Base-by-base conservation (phyloP, 2,113 vertebrate genomes). In the Anguilla japonica region DNA sequence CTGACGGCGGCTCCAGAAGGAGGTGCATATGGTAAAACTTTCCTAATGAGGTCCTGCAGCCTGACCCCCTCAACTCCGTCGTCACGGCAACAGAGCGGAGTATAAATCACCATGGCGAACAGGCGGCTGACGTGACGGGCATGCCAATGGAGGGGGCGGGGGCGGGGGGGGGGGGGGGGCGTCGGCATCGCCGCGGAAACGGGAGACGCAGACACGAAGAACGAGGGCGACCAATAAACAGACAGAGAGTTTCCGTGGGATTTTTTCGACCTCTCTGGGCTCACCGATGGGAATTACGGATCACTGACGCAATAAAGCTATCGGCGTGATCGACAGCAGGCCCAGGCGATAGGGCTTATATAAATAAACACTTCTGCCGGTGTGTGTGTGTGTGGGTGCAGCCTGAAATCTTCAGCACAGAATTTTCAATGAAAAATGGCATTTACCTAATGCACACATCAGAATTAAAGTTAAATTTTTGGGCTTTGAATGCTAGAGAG, bases 1-100 rank as follows among this genome's bases (percentile, higher is more conserved):
- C 87, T 82, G 43, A 71, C 81, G 40, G 86, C 81, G 60, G 82
- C 85, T 85, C 43, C 34, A 81, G 83, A 57, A 75, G 75, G 67
- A 81, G 0, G 53, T 63, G 85, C 84, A 85, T 87, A 84, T 79
- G 89, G 87, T 60, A 87, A 88, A 89, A 90, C 86, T 53, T 89
- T 89, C 67, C 88, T 80, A 93, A 93, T 86, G 90, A 89, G 50
- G 91, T 85, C 93, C 92, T 91, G 88, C 92, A 92, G 91, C 90
- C 91, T 93, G 93, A 92, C 90, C 92, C 91, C 89, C 90, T 92
- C 89, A 91, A 93, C 90, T 92, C 85, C 81, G 94, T 97, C 93
- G 88, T 95, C 96, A 95, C 91, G 94, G 96, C 93, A 97, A 95
- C 96, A 91, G 93, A 94, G 92, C 92, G 84, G 91, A 91, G 93